These are phyloP conservation scores for Hypotaenidia okinawae DNA, from an alignment of 2,797 vertebrate genomes.

Conservation along the genomic window DNA sequence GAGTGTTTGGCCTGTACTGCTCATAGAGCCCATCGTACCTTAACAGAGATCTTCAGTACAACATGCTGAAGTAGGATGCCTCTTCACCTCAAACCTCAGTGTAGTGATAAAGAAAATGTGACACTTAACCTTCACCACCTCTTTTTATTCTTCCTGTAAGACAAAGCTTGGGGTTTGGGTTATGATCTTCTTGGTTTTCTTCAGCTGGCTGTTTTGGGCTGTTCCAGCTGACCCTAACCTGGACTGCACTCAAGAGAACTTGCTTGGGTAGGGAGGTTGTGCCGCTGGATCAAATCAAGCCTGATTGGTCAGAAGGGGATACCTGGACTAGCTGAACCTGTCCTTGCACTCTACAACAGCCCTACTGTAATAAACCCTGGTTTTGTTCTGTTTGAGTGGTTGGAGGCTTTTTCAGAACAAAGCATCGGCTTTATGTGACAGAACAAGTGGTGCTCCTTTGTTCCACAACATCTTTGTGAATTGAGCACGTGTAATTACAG, in stretches of 20 bases:
- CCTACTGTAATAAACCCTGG: no score
- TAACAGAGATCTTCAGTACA: neutral
- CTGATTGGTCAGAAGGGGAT: neutral
- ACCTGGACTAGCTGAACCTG: neutral
- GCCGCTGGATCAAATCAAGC: neutral
- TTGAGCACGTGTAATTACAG: neutral
- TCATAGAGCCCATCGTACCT: neutral
- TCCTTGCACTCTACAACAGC: neutral
- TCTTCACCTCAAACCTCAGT: neutral
- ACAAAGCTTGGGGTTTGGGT: neutral
- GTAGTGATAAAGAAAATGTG: neutral
- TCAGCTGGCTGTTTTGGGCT: neutral
- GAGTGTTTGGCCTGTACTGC: neutral
- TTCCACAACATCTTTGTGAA: neutral
- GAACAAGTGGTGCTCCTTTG: neutral
- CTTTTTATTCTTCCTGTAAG: neutral
- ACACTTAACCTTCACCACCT: neutral
- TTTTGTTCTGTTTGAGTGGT: neutral
- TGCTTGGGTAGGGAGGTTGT: rapidly evolving
- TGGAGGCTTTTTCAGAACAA: neutral
- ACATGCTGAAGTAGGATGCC: neutral
- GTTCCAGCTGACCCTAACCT: neutral
- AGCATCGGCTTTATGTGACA: neutral
- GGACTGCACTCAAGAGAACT: neutral
- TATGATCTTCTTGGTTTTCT: neutral